Conservation (phyloP, 2,797 vertebrate species). For the Dendrocincla tyrannina region DNA sequence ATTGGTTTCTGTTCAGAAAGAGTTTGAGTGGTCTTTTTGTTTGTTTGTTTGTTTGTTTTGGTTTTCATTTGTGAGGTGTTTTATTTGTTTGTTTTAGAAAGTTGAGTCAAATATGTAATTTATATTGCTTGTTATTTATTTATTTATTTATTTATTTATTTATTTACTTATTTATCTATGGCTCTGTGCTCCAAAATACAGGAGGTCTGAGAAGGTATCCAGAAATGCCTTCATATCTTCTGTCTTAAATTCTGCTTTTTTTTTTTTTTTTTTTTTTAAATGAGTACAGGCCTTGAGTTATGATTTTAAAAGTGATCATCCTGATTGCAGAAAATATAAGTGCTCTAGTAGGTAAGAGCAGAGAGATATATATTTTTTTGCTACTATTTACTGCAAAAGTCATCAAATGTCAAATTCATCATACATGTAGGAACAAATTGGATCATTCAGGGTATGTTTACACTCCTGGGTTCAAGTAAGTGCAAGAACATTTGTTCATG, state of each 20-base stretch:
- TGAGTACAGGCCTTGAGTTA: background rate
- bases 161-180: background rate
- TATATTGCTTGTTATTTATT: background rate
- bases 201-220: background rate
- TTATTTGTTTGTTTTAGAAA: background rate
- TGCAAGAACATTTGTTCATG: background rate
- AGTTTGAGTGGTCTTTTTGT: background rate
- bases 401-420: background rate
- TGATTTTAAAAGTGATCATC: background rate
- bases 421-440: background rate
- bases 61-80: background rate
- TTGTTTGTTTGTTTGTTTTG: background rate
- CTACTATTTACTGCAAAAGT: background rate
- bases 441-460: background rate
- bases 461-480: background rate
- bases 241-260: background rate
- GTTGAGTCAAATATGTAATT: accelerated
- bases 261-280: background rate
- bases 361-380: background rate
- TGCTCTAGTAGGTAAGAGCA: background rate
- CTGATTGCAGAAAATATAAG: background rate
- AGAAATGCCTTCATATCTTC: background rate
- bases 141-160: background rate
- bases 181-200: background rate
- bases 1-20: background rate